A percentile compares a stretch with the other conserved stretches of the same genome.
Evolutionary conservation across 2,797 vertebrate genomes (phyloP).

Genomic region (Acestrorhynchus altus): DNA sequence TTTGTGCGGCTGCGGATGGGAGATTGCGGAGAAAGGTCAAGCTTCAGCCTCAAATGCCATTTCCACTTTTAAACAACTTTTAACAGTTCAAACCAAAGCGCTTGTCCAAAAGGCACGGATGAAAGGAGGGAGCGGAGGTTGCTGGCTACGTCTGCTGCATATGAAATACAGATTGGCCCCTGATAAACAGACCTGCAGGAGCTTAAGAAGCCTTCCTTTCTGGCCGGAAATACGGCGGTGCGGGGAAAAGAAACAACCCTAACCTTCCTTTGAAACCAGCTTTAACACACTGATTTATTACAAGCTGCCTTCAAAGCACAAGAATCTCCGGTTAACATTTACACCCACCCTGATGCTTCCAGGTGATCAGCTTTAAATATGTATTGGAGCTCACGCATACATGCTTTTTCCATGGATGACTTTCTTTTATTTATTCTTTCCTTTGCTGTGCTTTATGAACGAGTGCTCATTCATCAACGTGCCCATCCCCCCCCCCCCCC

Average conservation of each 20-base stretch:
- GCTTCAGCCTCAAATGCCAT: slow-evolving; percentile 64
- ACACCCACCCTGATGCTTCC: slow-evolving; percentile 39
- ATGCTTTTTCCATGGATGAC: not conserved
- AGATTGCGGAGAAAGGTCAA: slow-evolving; percentile 65
- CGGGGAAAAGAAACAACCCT: slow-evolving; percentile 1
- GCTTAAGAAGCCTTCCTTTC: slow-evolving; percentile 31
- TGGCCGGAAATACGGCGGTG: slow-evolving; percentile 30
- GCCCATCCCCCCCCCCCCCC: no score
- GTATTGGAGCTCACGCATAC: not conserved
- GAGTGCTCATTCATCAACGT: no score
- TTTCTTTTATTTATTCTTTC: not conserved
- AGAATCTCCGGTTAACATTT: slow-evolving; percentile 53
- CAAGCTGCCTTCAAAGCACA: slow-evolving; percentile 44
- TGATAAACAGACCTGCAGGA: slow-evolving; percentile 46
- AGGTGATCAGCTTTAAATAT: slow-evolving; percentile 8
- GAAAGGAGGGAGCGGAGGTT: slow-evolving; percentile 41
- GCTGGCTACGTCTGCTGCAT: slow-evolving; percentile 42
- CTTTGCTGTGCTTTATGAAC: not conserved
- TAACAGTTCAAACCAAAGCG: slow-evolving; percentile 49
- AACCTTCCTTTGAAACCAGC: slow-evolving; percentile 51
- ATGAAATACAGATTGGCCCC: slow-evolving; percentile 53
- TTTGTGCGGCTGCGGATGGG: slow-evolving; percentile 48
- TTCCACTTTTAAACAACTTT: slow-evolving; percentile 66
- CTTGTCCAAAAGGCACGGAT: slow-evolving; percentile 54
- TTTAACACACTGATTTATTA: slow-evolving; percentile 47